These are phyloP conservation scores for Psilopogon haemacephalus DNA, from an alignment of 2,113 vertebrate species.

Conservation along the genomic window DNA sequence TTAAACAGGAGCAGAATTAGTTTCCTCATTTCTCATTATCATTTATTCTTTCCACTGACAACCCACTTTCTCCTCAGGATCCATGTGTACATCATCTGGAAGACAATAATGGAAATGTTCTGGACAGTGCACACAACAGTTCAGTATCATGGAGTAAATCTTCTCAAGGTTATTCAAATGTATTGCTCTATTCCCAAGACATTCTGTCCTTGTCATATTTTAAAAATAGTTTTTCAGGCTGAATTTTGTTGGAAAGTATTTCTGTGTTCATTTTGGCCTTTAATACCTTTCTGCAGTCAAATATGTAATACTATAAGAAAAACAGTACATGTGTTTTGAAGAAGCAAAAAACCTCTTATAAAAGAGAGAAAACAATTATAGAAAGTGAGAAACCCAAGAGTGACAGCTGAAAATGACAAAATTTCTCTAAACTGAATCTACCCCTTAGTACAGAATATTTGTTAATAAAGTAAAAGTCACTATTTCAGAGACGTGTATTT, in stretches of 20 bases:
- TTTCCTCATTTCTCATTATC: not conserved
- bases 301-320: not conserved
- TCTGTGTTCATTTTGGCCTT: not conserved
- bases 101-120: not conserved
- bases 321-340: not conserved
- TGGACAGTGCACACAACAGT: slow-evolving; percentile 20
- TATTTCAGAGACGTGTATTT: not conserved
- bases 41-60: not conserved
- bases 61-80: not conserved
- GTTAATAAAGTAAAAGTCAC: not conserved
- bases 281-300: not conserved
- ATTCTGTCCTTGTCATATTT: not conserved
- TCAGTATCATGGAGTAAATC: slow-evolving; percentile 32
- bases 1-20: not conserved
- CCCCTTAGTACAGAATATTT: not conserved
- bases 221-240: not conserved
- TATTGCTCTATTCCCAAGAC: not conserved
- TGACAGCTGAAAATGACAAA: not conserved
- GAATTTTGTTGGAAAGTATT: not conserved
- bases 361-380: not conserved
- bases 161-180: slow-evolving; percentile 39
- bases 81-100: slow-evolving; percentile 28
- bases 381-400: not conserved
- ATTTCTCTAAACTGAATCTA: not conserved
- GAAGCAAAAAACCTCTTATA: not conserved